Percentiles rank a stretch among this genome's conserved stretches.
Evolutionary conservation across 2,113 vertebrate species (phyloP).

Genomic region (Grallaria varia): DNA sequence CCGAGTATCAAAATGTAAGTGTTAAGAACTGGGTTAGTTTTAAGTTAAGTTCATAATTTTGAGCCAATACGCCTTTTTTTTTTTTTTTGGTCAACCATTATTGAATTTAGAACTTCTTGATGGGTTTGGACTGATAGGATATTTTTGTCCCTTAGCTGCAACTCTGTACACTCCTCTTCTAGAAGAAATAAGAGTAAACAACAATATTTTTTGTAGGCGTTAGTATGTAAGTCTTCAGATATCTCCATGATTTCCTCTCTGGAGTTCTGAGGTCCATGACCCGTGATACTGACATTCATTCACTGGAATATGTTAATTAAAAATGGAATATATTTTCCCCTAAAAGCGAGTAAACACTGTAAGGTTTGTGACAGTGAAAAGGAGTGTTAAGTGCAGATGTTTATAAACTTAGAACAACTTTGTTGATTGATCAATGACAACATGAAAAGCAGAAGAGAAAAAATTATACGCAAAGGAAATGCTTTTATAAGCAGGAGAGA

Average conservation of each 20-base stretch:
- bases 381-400: not conserved
- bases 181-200: not conserved
- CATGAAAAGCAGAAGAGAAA: not conserved
- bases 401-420: not conserved
- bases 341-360: not conserved
- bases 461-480: not conserved
- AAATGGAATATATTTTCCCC: not conserved
- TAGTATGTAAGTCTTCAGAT: not conserved
- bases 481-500: not conserved
- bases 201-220: not conserved
- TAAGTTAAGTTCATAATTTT: not conserved
- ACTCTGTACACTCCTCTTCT: not conserved
- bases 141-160: not conserved
- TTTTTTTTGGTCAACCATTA: not conserved
- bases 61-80: not conserved
- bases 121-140: not conserved
- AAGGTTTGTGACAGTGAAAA: not conserved
- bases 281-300: not conserved
- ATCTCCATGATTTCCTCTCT: not conserved
- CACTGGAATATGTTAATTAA: not conserved
- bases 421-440: not conserved
- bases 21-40: not conserved
- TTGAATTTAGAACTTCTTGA: not conserved
- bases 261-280: not conserved
- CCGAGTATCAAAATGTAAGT: not conserved